Evolutionary conservation across 1,140 invertebrate species (phyloP).

Genomic region (Caenorhabditis inopinata): DNA sequence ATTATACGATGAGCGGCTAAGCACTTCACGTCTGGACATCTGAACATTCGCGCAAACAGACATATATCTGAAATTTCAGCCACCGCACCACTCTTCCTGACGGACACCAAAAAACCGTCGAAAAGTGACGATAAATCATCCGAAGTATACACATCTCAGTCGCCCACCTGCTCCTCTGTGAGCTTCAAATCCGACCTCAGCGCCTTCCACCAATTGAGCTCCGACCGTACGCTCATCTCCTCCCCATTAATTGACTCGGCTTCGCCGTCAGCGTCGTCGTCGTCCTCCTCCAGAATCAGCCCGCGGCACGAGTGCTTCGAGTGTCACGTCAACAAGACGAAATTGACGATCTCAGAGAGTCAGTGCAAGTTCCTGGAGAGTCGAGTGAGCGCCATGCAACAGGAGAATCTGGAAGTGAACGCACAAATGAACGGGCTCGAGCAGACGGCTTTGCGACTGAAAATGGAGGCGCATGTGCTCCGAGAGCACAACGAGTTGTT

Average conservation of each 20-base stretch:
- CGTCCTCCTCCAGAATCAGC: neutral
- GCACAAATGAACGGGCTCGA: neutral
- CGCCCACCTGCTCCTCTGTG: neutral
- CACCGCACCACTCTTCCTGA: neutral
- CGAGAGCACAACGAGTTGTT: slow-evolving; percentile 7
- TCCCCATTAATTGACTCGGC: neutral
- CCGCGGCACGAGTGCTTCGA: neutral
- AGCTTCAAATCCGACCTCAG: neutral
- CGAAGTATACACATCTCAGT: neutral
- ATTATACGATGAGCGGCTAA: no score
- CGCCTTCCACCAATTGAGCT: neutral
- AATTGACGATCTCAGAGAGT: neutral
- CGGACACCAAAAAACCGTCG: neutral
- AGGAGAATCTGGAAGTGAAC: neutral
- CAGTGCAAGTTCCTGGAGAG: neutral
- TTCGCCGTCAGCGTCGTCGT: neutral
- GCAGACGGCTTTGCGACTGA: neutral
- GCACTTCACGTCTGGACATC: no score
- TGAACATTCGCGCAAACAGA: no score
- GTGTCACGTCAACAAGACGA: neutral
- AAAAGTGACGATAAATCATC: neutral
- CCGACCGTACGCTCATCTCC: neutral
- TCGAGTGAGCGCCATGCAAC: neutral
- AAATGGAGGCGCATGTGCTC: neutral
- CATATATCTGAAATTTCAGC: neutral